These are phyloP conservation scores for Falco peregrinus DNA, from an alignment of 2,797 vertebrate genomes.

Conservation along the genomic window DNA sequence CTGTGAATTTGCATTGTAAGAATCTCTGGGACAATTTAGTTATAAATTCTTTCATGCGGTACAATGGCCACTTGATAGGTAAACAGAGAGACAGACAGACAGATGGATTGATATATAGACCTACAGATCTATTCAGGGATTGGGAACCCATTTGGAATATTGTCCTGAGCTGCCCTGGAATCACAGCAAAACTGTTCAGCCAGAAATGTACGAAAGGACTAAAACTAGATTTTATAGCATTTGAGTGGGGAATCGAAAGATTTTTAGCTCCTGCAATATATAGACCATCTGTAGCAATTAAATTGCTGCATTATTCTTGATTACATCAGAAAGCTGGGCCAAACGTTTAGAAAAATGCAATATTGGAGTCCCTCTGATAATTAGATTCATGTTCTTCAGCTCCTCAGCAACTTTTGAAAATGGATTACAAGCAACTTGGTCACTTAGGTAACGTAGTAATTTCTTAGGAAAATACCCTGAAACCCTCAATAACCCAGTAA, in stretches of 20 bases:
- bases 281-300: not conserved
- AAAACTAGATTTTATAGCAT: not conserved
- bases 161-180: not conserved
- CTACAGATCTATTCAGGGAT: not conserved
- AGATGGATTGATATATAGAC: not conserved
- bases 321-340: not conserved
- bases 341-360: not conserved
- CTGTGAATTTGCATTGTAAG: not conserved
- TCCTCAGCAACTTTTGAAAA: not conserved
- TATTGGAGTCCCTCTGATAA: not conserved
- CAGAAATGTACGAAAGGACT: not conserved
- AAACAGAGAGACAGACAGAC: not conserved
- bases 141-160: not conserved
- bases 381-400: not conserved
- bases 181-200: not conserved
- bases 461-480: not conserved
- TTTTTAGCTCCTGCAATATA: not conserved
- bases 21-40: not conserved
- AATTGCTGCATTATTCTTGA: not conserved
- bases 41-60: not conserved
- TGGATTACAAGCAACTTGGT: not conserved
- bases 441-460: not conserved
- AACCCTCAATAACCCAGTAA: not conserved
- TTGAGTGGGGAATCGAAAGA: not conserved
- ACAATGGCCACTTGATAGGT: not conserved